A percentile compares a stretch with the other conserved stretches of the same genome.
Evolutionary conservation across 2,113 vertebrate genomes (phyloP).

Genomic region (Passer domesticus): DNA sequence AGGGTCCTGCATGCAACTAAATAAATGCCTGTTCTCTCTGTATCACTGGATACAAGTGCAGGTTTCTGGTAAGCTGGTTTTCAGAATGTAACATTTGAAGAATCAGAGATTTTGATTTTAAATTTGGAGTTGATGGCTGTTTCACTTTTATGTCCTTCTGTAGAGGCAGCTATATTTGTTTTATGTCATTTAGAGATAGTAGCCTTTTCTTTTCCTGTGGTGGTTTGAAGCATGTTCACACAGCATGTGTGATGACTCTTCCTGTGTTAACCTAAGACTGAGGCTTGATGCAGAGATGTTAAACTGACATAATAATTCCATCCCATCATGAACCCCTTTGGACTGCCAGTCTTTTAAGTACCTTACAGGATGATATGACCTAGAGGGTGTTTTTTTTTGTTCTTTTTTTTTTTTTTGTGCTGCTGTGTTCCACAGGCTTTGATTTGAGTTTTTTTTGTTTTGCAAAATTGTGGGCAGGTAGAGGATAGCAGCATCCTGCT

Average conservation of each 20-base stretch:
- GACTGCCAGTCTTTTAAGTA: background rate
- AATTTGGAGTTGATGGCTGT: background rate
- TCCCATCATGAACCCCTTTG: background rate
- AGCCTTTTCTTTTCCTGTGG: background rate
- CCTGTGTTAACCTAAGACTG: background rate
- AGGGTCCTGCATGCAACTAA: background rate
- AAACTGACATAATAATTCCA: background rate
- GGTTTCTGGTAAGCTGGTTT: background rate
- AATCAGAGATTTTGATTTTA: background rate
- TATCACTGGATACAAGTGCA: fast-evolving
- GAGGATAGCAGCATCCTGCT: background rate
- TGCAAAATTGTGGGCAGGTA: background rate
- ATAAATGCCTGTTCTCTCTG: background rate
- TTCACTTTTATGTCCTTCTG: background rate
- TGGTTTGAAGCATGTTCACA: background rate
- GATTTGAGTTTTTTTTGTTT: background rate
- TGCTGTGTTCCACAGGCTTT: background rate
- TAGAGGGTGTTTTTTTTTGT: background rate
- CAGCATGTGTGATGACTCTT: background rate
- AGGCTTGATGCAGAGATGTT: background rate
- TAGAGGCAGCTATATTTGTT: background rate
- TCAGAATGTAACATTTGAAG: background rate
- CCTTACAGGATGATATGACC: background rate
- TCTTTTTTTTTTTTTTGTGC: fast-evolving
- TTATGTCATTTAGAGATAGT: background rate